phyloP scores from a whole-genome alignment of 2,888 invertebrate species.

The Xestobium rufovillosum region DNA sequence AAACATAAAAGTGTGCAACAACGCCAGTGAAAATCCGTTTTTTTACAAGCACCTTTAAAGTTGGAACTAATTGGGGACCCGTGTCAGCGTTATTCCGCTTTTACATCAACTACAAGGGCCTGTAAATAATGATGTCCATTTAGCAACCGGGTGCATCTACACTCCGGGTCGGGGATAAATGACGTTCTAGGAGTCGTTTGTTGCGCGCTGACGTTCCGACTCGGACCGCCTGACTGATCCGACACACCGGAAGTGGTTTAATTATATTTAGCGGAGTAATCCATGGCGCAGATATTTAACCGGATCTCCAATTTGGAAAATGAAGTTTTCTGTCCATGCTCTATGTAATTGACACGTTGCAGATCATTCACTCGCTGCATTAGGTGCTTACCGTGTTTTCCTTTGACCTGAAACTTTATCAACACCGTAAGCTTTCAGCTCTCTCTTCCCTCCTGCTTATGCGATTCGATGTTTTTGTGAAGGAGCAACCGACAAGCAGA shows the following conservation, averaged over 20 bases:
- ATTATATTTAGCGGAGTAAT: too few relatives aligned
- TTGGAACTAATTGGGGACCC: slow-evolving; percentile 33
- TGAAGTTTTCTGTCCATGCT: too few relatives aligned
- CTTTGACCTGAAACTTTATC: too few relatives aligned
- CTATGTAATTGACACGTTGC: too few relatives aligned
- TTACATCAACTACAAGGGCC: slow-evolving; percentile 31
- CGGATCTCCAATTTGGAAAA: too few relatives aligned
- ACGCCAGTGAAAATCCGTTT: slow-evolving; percentile 25
- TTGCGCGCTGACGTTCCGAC: neutral
- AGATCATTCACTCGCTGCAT: too few relatives aligned
- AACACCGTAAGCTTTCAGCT: too few relatives aligned
- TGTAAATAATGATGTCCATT: slow-evolving; percentile 35
- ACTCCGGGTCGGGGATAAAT: slow-evolving; percentile 19
- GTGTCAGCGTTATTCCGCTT: slow-evolving; percentile 31
- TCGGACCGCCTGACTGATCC: neutral
- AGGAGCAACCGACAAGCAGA: too few relatives aligned
- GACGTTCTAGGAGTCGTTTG: slow-evolving; percentile 3
- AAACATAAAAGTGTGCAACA: slow-evolving; percentile 25
- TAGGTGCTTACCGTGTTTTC: too few relatives aligned
- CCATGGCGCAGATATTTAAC: too few relatives aligned
- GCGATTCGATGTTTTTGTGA: too few relatives aligned
- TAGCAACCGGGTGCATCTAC: slow-evolving; percentile 31
- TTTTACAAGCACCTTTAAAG: slow-evolving; percentile 28
- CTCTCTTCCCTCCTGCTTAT: too few relatives aligned
- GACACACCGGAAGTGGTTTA: slow-evolving; percentile 1